A percentile compares a stretch with the other conserved stretches of the same genome.
Evolutionary conservation across 2,113 vertebrate species (phyloP).

Genomic region (Galbula dea): DNA sequence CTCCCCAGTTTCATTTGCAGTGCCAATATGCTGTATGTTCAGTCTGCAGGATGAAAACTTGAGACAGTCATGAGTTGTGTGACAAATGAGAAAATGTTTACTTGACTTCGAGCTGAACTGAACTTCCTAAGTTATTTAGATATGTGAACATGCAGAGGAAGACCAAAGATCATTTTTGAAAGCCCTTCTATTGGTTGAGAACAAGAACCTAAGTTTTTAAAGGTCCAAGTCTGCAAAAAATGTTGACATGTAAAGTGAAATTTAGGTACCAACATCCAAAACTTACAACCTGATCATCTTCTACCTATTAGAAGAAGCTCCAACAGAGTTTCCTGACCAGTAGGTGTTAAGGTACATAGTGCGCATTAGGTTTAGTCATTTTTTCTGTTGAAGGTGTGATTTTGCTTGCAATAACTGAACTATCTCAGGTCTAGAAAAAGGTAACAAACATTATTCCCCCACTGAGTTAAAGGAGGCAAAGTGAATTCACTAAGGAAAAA

Average conservation of each 20-base stretch:
- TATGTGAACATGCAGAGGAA: neutral
- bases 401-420: neutral
- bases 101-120: neutral
- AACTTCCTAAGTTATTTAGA: neutral
- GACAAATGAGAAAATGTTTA: neutral
- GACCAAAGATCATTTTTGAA: neutral
- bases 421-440: neutral
- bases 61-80: neutral
- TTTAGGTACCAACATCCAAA: neutral
- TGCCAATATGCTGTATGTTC: neutral
- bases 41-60: neutral
- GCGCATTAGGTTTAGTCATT: neutral
- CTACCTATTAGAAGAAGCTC: neutral
- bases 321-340: neutral
- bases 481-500: neutral
- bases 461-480: neutral
- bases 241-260: neutral
- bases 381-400: neutral
- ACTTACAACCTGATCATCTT: neutral
- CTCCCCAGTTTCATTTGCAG: neutral
- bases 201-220: neutral
- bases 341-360: neutral
- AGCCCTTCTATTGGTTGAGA: neutral
- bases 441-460: neutral
- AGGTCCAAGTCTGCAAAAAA: neutral